These are phyloP conservation scores for Crotalus tigris DNA, from an alignment of 2,113 vertebrate genomes.

Conservation along the genomic window DNA sequence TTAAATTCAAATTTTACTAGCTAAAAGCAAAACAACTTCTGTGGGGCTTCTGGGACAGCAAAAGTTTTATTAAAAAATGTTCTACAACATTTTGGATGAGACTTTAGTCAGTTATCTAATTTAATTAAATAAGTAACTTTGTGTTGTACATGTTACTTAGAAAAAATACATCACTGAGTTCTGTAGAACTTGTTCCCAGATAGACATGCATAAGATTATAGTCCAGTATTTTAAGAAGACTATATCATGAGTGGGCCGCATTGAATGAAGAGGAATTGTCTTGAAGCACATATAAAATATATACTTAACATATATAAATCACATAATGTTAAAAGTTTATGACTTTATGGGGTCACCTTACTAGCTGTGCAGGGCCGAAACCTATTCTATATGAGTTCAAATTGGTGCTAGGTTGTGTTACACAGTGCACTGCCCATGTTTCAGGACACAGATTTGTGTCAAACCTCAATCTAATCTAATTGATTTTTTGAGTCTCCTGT, in stretches of 20 bases:
- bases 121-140: background rate
- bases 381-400: background rate
- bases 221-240: background rate
- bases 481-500: background rate
- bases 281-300: background rate
- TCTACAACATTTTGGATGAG: slow-evolving; percentile 9
- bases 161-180: background rate
- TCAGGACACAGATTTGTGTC: background rate
- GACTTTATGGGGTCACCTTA: background rate
- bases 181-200: background rate
- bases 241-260: background rate
- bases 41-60: background rate
- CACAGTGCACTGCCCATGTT: background rate
- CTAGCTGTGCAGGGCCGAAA: background rate
- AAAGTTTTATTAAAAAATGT: fast-evolving
- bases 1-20: background rate
- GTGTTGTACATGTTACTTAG: background rate
- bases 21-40: background rate
- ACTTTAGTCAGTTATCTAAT: slow-evolving; percentile 17
- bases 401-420: background rate
- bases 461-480: background rate
- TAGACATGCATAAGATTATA: background rate
- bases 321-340: background rate
- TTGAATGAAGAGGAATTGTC: background rate
- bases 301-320: background rate